phyloP scores from a whole-genome alignment of 1,140 invertebrate genomes.

The Drosophila sp. region DNA sequence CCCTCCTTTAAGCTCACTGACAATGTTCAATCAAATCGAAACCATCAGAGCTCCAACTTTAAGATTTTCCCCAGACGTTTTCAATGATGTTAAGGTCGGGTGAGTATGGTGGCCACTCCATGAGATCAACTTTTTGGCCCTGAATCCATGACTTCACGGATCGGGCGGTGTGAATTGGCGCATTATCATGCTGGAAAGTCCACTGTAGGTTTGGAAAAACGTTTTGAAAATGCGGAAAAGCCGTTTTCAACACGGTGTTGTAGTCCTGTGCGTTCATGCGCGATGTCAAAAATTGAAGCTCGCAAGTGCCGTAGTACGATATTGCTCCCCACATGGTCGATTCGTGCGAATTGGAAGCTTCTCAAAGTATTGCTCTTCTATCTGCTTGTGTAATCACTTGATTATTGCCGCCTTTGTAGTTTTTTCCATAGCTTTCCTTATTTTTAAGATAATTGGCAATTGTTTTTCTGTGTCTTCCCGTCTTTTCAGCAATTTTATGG shows the following conservation, averaged over 20 bases:
- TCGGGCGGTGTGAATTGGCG: constrained; percentile 18
- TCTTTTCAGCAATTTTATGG: constrained; percentile 28
- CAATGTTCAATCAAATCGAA: too few relatives aligned
- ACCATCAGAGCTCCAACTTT: too few relatives aligned
- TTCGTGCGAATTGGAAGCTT: not conserved
- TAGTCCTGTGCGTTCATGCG: not conserved
- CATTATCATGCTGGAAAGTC: constrained; percentile 13
- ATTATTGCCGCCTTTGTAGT: too few relatives aligned
- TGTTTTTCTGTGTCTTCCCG: constrained; percentile 25
- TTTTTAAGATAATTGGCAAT: constrained; percentile 30
- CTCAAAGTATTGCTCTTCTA: constrained; percentile 6
- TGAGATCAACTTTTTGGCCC: constrained; percentile 15
- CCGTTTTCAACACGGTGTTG: too few relatives aligned
- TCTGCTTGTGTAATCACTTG: not conserved
- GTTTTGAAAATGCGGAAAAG: too few relatives aligned
- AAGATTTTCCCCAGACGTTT: too few relatives aligned
- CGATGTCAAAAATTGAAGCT: not conserved
- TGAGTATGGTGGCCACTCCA: constrained; percentile 16
- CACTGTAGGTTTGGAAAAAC: constrained; percentile 1
- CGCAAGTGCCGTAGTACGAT: not conserved
- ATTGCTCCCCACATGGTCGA: not conserved
- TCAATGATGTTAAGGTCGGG: too few relatives aligned
- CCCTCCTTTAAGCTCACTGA: too few relatives aligned
- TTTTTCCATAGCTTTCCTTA: constrained; percentile 14
- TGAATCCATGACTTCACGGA: constrained; percentile 17